Base-by-base conservation (phyloP, 2,888 invertebrate genomes). In the Synergus japonicus region DNA sequence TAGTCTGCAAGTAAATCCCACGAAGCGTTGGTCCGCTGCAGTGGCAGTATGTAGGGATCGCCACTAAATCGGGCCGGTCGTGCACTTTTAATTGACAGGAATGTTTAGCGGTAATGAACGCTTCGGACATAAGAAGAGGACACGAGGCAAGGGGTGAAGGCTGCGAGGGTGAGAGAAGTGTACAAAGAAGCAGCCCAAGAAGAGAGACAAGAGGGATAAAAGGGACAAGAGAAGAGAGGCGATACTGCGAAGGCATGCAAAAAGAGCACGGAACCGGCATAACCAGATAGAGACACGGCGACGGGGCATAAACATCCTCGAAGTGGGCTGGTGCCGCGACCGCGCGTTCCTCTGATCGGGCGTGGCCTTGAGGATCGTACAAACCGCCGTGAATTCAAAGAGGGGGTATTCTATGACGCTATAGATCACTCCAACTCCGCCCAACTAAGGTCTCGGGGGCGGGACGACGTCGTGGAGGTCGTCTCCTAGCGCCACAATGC, bases 371-470 rank as follows among this genome's bases (percentile, higher is more conserved):
- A 81, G 81, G 83, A 85, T 87, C 87, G 87, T 86, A 86, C 85
- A 86, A 83, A 84, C 79, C 77, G 84, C 82, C 80, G 77, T 67
- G 77, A 76, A 65, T 83, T 76, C 65, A 78, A 82, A 85, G 89
- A 88, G 89, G 90, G 92, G 90, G 85, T 91, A 90, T 88, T 91
- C 90, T 91, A 92, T 87, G 91, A 91, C 91, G 91, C 92, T 92
- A 92, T 92, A 92, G 91, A 92, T 92, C 92, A 92, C 90, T 85
- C 85, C 86, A 83, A 86, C 92, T 89, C 91, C 92, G 90, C 92
- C 92, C 84, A 73, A 41, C 76, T 76, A 63, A 69, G 77, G 78
- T 63, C 80, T 76, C 66, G 69, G 58, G 79, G 86, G 88, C 85
- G 89, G 88, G 81, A 87, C 85, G 13, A 46, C 78, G 65, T 76